Evolutionary conservation across 2,113 vertebrate genomes (phyloP), one percentile per base, ranked within the genome.

Genomic region (Nematolebias whitei): DNA sequence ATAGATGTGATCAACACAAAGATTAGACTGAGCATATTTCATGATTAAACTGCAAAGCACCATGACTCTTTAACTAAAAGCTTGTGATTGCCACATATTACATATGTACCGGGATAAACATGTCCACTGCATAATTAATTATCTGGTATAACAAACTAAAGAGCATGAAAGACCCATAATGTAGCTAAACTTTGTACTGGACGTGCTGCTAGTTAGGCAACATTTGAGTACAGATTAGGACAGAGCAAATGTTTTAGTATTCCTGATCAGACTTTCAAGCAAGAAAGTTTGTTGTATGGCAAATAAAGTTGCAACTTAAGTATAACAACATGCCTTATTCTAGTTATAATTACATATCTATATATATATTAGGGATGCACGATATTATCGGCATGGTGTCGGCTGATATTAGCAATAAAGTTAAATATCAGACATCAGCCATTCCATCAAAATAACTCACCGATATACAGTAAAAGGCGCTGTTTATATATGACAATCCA

Each of bases 91-190:
- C 38, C 74, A 76, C 82, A 61, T 49, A 67, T 72, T 68, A 69
- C 35, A 69, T 29, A 5, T 59, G 76, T 74, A 76, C 63, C 71
- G 47, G 67, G 68, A 75, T 76, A 77, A 85, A 82, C 39, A 53
- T 73, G 44, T 7, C 57, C 23, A 62, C 61, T 3, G 8, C 35
- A 11, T 72, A 61, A 62, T 72, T 74, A 85, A 64, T 82, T 32
- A 43, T 65, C 24, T 48, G 58, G 2, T 52, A 49, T 87, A 74
- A 74, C 70, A 22, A 71, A 75, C 22, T 50, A 11, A 16, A 41
- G 40, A 59, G 60, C 19, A 68, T 74, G 26, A 68, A 85, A 52
- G 54, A 65, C 48, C 70, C n/a, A 47, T 59, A 64, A 22, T 77
- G 74, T 64, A 44, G 39, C 47, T 14, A 39, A 75, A 61, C 58